Evolutionary conservation across 2,113 vertebrate species (phyloP), one percentile per base, ranked within the genome.

Genomic region (Melanocharis versteri): DNA sequence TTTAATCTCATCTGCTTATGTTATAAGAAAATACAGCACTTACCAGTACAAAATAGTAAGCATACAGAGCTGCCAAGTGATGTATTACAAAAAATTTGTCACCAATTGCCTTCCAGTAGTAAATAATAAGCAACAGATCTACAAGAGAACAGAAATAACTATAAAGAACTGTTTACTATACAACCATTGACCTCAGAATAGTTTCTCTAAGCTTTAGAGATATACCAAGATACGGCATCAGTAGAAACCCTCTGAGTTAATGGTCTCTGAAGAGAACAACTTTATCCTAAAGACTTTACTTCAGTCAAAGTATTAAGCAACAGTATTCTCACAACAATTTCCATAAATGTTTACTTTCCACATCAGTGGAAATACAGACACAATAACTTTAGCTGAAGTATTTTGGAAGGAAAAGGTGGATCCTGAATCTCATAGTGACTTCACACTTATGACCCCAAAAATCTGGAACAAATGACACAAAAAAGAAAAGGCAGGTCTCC

Each of bases 101-200:
- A 83, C 99, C 99, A 97, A 99, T 99, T 93, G 99, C 98, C 97
- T 98, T 98, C 99, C 99, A 99, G 97, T 99, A 99, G 96, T 97
- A 99, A 98, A 99, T 98, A 98, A 99, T 98, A 97, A 99, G 98
- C 97, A 99, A 97, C 97, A 99, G 97, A 98, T 99, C 99, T 99
- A 98, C 42, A 98, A 98, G 61, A 97, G 75, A 97, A 93, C 92
- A 86, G 37, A 91, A 94, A 71, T 23, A 72, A 72, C 1, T 14
- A 71, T 79, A 65, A 94, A 54, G 14, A 80, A 65, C 44, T 68
- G 72, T 31, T 76, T 77, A 68, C 50, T 60, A 45, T 5, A 65
- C 53, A 87, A 62, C n/a, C 22, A 35, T 26, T 83, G 65, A 83
- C 62, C 47, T 73, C 51, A 60, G 33, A 84, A 81, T 6, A 80